Conservation (phyloP, 2,888 invertebrate species). For the Marasmarcha lunaedactyla region DNA sequence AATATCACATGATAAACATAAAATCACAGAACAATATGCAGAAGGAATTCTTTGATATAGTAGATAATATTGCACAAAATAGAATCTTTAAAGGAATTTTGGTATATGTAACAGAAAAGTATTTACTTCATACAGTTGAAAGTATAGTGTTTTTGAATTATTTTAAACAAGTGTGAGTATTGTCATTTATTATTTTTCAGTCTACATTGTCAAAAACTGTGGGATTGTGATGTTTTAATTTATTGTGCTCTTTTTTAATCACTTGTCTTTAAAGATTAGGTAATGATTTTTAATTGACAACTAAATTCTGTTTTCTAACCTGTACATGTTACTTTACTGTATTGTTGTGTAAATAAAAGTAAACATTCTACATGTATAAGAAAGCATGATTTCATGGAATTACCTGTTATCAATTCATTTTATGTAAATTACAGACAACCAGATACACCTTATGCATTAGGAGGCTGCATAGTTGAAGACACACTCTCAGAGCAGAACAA, state of each 20-base stretch:
- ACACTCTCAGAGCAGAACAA: conserved; percentile 32
- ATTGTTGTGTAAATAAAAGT: too few species aligned
- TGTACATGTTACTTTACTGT: too few species aligned
- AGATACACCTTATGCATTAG: conserved; percentile 50
- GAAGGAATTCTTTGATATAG: conserved; percentile 27
- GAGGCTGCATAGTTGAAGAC: conserved; percentile 57
- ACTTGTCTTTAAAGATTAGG: too few species aligned
- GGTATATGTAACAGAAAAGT: conserved; percentile 55
- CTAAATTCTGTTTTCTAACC: not conserved
- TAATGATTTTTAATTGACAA: too few species aligned
- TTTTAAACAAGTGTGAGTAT: conserved; percentile 47
- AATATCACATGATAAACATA: conserved; percentile 41
- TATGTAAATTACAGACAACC: conserved; percentile 42
- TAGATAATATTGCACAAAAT: conserved; percentile 31
- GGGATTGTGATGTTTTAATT: not conserved
- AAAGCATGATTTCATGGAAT: too few species aligned
- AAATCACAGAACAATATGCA: conserved; percentile 27
- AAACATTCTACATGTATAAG: too few species aligned
- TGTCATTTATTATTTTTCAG: not conserved
- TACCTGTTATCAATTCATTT: conserved; percentile 4
- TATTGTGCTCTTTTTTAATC: too few species aligned
- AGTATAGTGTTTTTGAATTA: conserved; percentile 48
- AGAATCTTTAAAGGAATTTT: conserved; percentile 44
- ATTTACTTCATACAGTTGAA: conserved; percentile 39
- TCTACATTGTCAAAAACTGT: too few species aligned